A percentile compares a stretch with the other conserved stretches of the same genome.
Conservation (phyloP, 2,113 vertebrate species). For the Macquaria australasica region DNA sequence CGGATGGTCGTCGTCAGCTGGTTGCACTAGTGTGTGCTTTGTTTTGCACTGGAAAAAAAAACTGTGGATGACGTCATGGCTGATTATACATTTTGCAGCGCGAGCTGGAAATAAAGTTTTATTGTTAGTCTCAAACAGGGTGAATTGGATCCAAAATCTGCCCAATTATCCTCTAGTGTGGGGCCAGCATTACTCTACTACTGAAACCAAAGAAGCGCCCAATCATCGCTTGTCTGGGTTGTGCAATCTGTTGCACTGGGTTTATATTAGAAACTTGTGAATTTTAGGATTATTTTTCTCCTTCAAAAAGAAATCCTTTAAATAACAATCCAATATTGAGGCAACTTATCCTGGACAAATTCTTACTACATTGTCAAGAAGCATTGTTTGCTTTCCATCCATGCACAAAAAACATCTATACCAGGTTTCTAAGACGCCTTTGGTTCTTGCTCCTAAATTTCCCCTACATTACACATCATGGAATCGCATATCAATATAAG, state of each 20-base stretch:
- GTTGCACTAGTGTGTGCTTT: too few relatives aligned
- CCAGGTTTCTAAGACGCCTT: background rate
- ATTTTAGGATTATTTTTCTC: background rate
- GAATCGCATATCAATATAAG: background rate
- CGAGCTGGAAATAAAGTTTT: too few relatives aligned
- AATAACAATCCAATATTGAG: background rate
- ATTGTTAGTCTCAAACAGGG: too few relatives aligned
- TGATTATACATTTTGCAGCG: too few relatives aligned
- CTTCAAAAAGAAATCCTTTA: background rate
- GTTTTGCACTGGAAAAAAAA: too few relatives aligned
- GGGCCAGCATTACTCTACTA: background rate
- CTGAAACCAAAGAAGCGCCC: constrained; percentile 18
- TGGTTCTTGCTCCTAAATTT: background rate
- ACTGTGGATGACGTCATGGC: too few relatives aligned
- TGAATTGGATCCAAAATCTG: too few relatives aligned
- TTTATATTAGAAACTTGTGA: background rate
- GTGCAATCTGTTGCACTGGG: background rate
- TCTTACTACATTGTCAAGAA: background rate
- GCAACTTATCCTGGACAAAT: background rate
- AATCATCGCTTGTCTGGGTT: background rate
- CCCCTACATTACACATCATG: background rate
- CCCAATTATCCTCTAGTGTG: too few relatives aligned
- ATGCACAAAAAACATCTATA: background rate
- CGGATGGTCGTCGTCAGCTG: too few relatives aligned
- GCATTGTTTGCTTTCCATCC: background rate